Conservation (phyloP, 2,797 vertebrate species). For the Catharus ustulatus region DNA sequence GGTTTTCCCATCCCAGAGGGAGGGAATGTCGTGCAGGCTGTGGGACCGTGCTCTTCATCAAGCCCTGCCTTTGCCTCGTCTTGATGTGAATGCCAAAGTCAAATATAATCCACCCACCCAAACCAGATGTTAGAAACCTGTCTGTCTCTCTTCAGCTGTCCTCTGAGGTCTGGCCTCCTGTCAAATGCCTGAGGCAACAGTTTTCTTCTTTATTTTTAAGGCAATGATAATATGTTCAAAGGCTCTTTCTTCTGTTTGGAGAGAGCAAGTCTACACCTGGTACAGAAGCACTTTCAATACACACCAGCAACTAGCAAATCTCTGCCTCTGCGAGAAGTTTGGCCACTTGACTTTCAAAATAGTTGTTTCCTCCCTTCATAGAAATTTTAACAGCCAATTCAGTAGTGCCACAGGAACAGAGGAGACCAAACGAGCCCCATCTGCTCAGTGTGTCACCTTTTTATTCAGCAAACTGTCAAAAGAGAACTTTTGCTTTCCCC, state of each 20-base stretch:
- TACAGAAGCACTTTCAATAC: background rate
- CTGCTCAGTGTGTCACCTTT: background rate
- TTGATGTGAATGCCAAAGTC: slow-evolving; percentile 3
- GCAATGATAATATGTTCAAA: slow-evolving; percentile 13
- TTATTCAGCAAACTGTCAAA: background rate
- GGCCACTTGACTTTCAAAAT: background rate
- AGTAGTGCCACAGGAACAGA: background rate
- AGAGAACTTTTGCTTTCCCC: background rate
- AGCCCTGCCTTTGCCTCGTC: background rate
- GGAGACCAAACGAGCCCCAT: accelerated
- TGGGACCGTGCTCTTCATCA: background rate
- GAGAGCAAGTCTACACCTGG: slow-evolving; percentile 31
- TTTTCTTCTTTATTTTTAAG: slow-evolving; percentile 32
- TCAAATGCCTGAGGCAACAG: background rate
- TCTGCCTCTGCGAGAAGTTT: background rate
- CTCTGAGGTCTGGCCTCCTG: slow-evolving; percentile 32
- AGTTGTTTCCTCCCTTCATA: background rate
- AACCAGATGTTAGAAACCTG: slow-evolving; percentile 60
- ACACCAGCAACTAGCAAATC: background rate
- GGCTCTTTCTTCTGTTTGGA: background rate
- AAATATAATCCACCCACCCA: slow-evolving; percentile 26
- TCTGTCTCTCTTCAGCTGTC: background rate
- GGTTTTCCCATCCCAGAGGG: background rate
- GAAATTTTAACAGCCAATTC: background rate
- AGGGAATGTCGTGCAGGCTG: background rate